Percentiles rank a stretch among this genome's conserved stretches.
Conservation (phyloP, 2,113 vertebrate genomes). For the Drymodes brunneopygia region DNA sequence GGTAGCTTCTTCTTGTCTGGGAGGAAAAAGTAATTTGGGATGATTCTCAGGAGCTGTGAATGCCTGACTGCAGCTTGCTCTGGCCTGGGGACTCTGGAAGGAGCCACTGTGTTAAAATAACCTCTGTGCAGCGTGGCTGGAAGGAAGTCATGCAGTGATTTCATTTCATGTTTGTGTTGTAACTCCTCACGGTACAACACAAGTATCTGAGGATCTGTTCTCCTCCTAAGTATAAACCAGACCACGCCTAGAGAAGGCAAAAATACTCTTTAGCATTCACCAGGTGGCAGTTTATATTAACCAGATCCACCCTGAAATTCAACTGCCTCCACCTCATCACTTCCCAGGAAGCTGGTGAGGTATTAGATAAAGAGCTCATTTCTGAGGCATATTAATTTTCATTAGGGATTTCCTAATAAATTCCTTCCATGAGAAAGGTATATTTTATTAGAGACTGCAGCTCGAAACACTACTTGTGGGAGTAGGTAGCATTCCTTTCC, state of each 20-base stretch:
- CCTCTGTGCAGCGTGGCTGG: neutral
- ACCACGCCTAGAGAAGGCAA: neutral
- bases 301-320: neutral
- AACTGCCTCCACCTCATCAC: neutral
- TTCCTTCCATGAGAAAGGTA: neutral
- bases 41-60: neutral
- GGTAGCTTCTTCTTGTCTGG: neutral
- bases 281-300: constrained; percentile 3
- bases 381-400: neutral
- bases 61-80: neutral
- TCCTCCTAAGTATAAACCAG: neutral
- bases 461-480: neutral
- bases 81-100: neutral
- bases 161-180: neutral
- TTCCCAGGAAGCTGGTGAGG: neutral
- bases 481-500: neutral
- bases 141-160: neutral
- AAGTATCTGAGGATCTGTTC: neutral
- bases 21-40: neutral
- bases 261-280: neutral
- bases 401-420: neutral
- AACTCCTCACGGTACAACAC: neutral
- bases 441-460: neutral
- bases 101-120: neutral
- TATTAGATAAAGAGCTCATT: neutral